Percentiles rank a stretch among this genome's conserved stretches.
phyloP scores from a whole-genome alignment of 2,797 vertebrate species.

The Martes flavigula region DNA sequence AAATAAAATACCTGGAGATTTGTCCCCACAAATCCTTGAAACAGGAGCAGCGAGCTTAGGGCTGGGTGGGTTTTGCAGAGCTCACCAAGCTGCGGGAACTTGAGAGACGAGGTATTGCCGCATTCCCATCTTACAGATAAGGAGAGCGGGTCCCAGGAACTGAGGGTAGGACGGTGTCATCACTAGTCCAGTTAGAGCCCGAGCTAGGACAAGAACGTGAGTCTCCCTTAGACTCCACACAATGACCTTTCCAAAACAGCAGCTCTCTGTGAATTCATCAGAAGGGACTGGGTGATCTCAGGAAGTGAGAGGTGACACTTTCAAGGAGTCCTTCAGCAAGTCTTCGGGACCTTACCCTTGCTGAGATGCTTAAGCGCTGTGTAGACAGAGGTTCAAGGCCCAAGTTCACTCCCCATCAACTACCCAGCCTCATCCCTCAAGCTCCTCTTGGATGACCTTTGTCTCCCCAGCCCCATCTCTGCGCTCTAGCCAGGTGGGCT shows the following conservation, averaged over 20 bases:
- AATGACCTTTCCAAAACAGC: not conserved
- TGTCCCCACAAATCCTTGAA: not conserved
- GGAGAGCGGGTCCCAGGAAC: not conserved
- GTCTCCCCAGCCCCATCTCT: not conserved
- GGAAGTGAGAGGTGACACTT: not conserved
- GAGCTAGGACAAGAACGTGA: not conserved
- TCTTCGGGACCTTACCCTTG: not conserved
- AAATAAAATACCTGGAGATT: not conserved
- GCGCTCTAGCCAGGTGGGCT: not conserved
- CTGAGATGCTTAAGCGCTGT: too few relatives aligned
- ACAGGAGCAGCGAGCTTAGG: not conserved
- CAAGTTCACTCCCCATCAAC: not conserved
- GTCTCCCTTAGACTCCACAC: not conserved
- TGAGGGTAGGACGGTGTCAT: accelerated
- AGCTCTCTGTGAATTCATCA: accelerated
- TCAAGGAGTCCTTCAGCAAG: not conserved
- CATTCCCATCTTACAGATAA: not conserved
- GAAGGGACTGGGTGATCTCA: not conserved
- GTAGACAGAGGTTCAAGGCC: not conserved
- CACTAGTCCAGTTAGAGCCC: not conserved
- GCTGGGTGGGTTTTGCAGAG: not conserved
- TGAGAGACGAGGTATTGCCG: not conserved
- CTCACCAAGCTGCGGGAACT: not conserved
- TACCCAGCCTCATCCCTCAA: not conserved
- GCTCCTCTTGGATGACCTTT: not conserved